Evolutionary conservation across 2,113 vertebrate genomes (phyloP).

Genomic region (Gasterosteus nipponicus): DNA sequence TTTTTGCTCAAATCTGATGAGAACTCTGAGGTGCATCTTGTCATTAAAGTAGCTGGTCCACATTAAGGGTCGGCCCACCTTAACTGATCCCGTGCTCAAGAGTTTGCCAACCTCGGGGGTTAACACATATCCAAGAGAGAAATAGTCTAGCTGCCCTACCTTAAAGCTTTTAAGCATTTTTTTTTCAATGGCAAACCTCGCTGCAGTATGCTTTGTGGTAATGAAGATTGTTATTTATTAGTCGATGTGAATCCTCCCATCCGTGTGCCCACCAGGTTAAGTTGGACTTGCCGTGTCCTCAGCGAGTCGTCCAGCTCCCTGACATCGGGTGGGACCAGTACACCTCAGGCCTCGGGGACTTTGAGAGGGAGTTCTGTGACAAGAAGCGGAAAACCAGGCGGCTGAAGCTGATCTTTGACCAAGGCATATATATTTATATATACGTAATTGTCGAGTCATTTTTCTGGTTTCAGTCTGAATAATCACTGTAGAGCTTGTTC

Average conservation of each 20-base stretch:
- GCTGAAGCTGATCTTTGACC: constrained; percentile 95
- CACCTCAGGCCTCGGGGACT: constrained; percentile 93
- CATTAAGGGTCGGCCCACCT: too few relatives aligned
- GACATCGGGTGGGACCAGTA: constrained; percentile 98
- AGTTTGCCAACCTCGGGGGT: too few relatives aligned
- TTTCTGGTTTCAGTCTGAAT: neutral
- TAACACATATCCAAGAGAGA: neutral
- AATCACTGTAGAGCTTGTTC: neutral
- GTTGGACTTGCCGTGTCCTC: constrained; percentile 92
- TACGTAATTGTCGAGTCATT: neutral
- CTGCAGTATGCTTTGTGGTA: neutral
- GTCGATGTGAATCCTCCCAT: neutral
- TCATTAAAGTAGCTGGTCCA: too few relatives aligned
- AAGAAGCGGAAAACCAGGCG: constrained; percentile 93
- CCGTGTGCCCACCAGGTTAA: constrained; percentile 81
- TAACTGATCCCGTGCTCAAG: too few relatives aligned
- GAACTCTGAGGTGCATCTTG: too few relatives aligned
- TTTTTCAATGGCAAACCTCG: neutral
- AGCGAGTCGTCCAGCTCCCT: constrained; percentile 96
- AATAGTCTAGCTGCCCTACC: neutral
- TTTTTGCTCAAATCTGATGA: too few relatives aligned
- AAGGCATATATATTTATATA: constrained; percentile 80
- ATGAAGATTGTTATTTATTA: neutral
- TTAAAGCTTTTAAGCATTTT: neutral
- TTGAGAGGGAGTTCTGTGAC: constrained; percentile 95